Evolutionary conservation across 2,888 invertebrate species (phyloP).

Genomic region (Hirudinaria manillensis): DNA sequence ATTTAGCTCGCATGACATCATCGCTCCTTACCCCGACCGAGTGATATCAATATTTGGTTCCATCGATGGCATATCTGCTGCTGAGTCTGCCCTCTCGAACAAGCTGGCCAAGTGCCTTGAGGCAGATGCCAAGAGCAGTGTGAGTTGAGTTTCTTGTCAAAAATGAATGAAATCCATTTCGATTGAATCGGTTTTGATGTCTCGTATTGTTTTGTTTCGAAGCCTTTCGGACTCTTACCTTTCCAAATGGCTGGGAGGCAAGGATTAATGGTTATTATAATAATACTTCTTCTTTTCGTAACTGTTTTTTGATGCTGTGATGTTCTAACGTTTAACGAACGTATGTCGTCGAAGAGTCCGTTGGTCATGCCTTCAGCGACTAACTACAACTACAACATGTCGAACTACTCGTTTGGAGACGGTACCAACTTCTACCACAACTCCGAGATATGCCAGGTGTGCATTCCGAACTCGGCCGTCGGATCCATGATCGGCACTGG

Average conservation of each 20-base stretch:
- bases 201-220: too few relatives aligned
- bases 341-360: neutral
- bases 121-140: constrained; percentile 24
- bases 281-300: too few relatives aligned
- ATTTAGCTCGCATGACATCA: constrained; percentile 40
- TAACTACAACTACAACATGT: constrained; percentile 10
- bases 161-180: neutral
- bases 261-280: too few relatives aligned
- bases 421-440: constrained; percentile 1
- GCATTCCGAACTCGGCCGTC: constrained; percentile 93
- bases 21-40: constrained; percentile 66
- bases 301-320: too few relatives aligned
- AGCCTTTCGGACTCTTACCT: too few relatives aligned
- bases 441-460: constrained; percentile 37
- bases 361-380: constrained; percentile 2
- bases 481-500: constrained; percentile 97
- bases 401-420: constrained; percentile 13
- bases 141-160: neutral
- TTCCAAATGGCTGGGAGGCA: too few relatives aligned
- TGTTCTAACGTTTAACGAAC: too few relatives aligned
- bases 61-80: constrained; percentile 81
- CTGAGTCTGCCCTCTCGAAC: constrained; percentile 88
- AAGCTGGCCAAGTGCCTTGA: constrained; percentile 82
- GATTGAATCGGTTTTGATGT: too few relatives aligned
- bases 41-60: constrained; percentile 91